phyloP scores from a whole-genome alignment of 2,888 invertebrate species.

The Phengaris alcon region DNA sequence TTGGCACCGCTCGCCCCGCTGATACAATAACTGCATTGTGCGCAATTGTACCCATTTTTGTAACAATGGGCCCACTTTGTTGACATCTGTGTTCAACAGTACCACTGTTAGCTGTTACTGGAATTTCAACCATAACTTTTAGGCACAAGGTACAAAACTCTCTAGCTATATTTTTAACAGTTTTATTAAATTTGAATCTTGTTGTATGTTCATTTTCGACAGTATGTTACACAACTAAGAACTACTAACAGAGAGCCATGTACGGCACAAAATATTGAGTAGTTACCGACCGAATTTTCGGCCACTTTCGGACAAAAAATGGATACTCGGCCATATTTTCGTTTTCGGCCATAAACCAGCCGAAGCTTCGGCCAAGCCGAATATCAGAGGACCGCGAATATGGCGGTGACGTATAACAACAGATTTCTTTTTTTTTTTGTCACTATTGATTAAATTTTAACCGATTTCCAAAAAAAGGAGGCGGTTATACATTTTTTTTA shows the following conservation, averaged over 20 bases:
- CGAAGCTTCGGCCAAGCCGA: too few relatives aligned
- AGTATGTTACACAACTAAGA: background rate
- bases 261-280: too few relatives aligned
- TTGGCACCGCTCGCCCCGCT: constrained; percentile 61
- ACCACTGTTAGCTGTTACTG: background rate
- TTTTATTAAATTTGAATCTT: constrained; percentile 1
- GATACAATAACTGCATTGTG: constrained; percentile 73
- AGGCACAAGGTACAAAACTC: background rate
- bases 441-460: too few relatives aligned
- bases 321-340: too few relatives aligned
- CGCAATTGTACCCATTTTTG: constrained; percentile 73
- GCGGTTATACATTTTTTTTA: too few relatives aligned
- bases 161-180: background rate
- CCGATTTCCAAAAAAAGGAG: too few relatives aligned
- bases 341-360: too few relatives aligned
- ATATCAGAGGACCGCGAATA: too few relatives aligned
- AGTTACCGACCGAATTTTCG: too few relatives aligned
- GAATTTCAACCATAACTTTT: background rate
- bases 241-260: background rate
- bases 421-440: too few relatives aligned
- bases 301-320: too few relatives aligned
- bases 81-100: constrained; percentile 64
- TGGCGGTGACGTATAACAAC: too few relatives aligned
- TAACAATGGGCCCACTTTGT: constrained; percentile 66
- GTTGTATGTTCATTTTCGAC: background rate